Conservation (phyloP, 2,797 vertebrate species). For the Dryobates pubescens region DNA sequence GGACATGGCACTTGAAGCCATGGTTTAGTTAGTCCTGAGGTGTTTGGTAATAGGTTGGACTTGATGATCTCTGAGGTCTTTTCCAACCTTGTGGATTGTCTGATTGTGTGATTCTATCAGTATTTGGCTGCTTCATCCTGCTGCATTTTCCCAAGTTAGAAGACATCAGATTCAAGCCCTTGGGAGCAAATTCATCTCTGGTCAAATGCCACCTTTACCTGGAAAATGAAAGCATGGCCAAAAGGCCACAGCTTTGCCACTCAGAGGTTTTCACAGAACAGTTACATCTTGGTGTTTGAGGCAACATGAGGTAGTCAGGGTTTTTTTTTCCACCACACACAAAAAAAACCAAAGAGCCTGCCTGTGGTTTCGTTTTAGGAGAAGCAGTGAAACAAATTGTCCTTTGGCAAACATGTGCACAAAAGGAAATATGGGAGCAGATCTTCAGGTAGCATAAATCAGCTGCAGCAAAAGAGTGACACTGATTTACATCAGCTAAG, state of each 20-base stretch:
- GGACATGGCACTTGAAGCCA: too few species aligned
- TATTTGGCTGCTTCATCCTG: neutral
- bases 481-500: constrained; percentile 62
- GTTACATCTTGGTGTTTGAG: neutral
- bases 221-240: neutral
- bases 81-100: too few species aligned
- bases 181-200: neutral
- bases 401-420: neutral
- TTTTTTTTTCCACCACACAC: too few species aligned
- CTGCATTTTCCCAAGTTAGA: neutral
- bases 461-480: neutral
- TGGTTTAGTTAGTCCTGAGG: too few species aligned
- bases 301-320: too few species aligned
- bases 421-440: constrained; percentile 29
- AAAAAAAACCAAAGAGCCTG: too few species aligned
- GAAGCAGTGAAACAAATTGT: neutral
- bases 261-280: neutral
- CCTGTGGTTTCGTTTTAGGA: neutral
- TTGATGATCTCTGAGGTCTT: too few species aligned
- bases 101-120: too few species aligned
- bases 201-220: neutral
- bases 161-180: neutral
- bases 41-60: too few species aligned
- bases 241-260: neutral
- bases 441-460: constrained; percentile 58